Base-by-base conservation (phyloP, 2,113 vertebrate genomes). In the Pardalotus punctatus region DNA sequence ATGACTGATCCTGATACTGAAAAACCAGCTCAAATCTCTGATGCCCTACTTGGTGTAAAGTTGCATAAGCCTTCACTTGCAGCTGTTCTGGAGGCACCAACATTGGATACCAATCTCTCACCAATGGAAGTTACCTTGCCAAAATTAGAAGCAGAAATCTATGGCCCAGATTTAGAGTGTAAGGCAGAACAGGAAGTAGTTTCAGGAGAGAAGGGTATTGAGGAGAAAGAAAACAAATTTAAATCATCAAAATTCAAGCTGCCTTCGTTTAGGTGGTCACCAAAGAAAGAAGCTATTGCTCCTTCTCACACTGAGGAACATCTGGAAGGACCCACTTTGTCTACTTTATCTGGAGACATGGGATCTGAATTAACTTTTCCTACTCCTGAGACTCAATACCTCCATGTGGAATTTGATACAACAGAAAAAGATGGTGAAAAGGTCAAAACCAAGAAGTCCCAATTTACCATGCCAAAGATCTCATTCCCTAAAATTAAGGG, bases 221-320 rank as follows among this genome's bases (percentile, higher is more conserved):
- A 87, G 14, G 53, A 72, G 0, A 96, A 91, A 53, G 96, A 97
- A 47, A 62, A 76, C 11, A 95, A 88, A 57, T 69, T 90, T 60
- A 97, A 94, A 71, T 94, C 96, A 58, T 93, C 97, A 56, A 98
- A 95, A 92, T 97, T 98, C 67, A 97, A 96, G 86, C 69, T 97
- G 11, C 98, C 96, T 3, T 96, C 97, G 10, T 97, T 98, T 19
- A 92, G 90, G 12, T 77, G 95, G 74, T 97, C 96, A 2, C 82
- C 86, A 45, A 97, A 97, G 67, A 97, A 96, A 79, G 95, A 96
- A 88, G 21, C 13, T 50, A 10, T n/a, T 66, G 36, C 14, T 86
- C 58, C 51, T 11, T 53, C 65, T 86, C 54, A 64, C 2, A 1
- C 1, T 71, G 66, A 78, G 5, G 57, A 8, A 42, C 33, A 33